Percentiles rank a stretch among this genome's conserved stretches.
Conservation (phyloP, 2,888 invertebrate genomes). For the Pheosia gnoma region DNA sequence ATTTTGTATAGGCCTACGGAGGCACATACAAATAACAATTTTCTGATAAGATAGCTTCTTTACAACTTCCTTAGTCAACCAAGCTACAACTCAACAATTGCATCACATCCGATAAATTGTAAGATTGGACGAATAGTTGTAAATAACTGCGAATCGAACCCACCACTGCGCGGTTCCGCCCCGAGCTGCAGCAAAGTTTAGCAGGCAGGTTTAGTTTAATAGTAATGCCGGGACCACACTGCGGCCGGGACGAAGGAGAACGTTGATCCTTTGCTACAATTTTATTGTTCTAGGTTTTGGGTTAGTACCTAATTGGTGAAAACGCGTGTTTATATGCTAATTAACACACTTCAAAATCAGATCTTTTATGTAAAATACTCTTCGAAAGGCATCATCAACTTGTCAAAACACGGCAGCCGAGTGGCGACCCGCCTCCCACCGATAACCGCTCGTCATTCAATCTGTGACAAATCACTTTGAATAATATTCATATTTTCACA, state of each 20-base stretch:
- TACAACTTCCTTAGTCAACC: background rate
- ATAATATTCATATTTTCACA: constrained; percentile 67
- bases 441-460: constrained; percentile 50
- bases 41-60: background rate
- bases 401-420: constrained; percentile 15
- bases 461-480: constrained; percentile 73
- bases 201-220: background rate
- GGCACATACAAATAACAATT: background rate
- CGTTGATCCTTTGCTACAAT: background rate
- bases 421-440: constrained; percentile 22
- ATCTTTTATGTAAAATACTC: background rate
- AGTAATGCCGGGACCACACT: background rate
- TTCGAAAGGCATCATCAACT: constrained; percentile 2
- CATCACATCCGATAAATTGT: background rate
- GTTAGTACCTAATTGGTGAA: background rate
- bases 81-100: background rate
- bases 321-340: too few relatives aligned
- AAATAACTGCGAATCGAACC: background rate
- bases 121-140: background rate
- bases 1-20: too few relatives aligned
- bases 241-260: background rate
- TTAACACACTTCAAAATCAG: too few relatives aligned
- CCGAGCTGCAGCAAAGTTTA: background rate
- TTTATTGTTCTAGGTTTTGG: background rate
- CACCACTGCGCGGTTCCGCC: background rate